Evolutionary conservation across 1,140 invertebrate genomes (phyloP).

Genomic region (Hormaphis cornu): DNA sequence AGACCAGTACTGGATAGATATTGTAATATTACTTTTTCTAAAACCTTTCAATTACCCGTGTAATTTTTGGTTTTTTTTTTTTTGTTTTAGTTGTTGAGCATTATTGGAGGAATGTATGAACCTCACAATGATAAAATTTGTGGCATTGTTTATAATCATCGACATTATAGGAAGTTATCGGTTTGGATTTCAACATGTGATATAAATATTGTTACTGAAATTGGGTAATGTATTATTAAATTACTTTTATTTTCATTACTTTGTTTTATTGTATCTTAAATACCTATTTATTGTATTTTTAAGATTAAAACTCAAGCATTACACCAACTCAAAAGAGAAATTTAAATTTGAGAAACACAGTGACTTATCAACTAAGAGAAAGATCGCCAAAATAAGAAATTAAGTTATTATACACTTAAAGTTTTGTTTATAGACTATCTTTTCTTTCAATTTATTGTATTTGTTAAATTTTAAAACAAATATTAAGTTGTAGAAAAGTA

Average conservation of each 20-base stretch:
- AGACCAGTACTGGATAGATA: constrained; percentile 23
- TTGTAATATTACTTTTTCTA: background rate
- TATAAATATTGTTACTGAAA: background rate
- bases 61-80: background rate
- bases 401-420: too few relatives aligned
- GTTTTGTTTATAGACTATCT: too few relatives aligned
- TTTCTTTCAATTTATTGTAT: too few relatives aligned
- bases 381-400: background rate
- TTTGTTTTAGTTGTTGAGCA: constrained; percentile 7
- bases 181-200: constrained; percentile 28
- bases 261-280: too few relatives aligned
- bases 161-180: constrained; percentile 9
- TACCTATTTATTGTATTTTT: background rate
- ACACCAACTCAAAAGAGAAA: background rate
- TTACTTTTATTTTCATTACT: background rate
- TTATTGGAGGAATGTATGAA: constrained; percentile 25
- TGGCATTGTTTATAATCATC: constrained; percentile 15
- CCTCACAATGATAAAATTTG: constrained; percentile 7
- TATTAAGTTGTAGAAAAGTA: too few relatives aligned
- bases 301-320: background rate
- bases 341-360: constrained; percentile 14
- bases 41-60: background rate
- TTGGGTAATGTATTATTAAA: background rate
- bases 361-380: background rate
- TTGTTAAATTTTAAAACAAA: too few relatives aligned